Conservation (phyloP, 2,113 vertebrate species). For the Gavia stellata region DNA sequence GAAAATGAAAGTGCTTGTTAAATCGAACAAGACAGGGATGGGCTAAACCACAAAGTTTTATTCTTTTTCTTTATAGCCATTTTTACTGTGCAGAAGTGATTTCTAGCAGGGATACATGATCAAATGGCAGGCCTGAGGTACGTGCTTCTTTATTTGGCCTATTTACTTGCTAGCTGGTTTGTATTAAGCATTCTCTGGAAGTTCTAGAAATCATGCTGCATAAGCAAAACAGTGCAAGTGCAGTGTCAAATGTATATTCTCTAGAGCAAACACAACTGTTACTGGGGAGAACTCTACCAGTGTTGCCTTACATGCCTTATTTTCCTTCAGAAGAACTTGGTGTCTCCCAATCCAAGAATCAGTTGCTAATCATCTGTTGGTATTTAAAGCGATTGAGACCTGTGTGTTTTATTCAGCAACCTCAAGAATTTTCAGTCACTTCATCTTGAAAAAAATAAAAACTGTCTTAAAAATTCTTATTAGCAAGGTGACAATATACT, state of each 20-base stretch:
- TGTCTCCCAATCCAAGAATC: not conserved
- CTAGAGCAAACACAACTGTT: not conserved
- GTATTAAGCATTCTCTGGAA: not conserved
- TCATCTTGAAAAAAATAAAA: not conserved
- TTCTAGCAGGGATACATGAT: not conserved
- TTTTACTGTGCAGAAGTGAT: not conserved
- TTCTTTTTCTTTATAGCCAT: not conserved
- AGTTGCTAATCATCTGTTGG: not conserved
- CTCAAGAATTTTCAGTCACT: not conserved
- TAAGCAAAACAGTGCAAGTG: not conserved
- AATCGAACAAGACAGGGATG: not conserved
- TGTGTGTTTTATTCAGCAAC: not conserved
- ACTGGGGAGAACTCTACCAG: not conserved
- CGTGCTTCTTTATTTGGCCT: not conserved
- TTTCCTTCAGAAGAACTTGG: not conserved
- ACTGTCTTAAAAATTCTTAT: not conserved
- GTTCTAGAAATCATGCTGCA: not conserved
- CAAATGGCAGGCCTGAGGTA: not conserved
- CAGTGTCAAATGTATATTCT: not conserved
- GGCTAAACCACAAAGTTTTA: not conserved
- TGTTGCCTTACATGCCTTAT: not conserved
- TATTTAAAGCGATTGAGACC: not conserved
- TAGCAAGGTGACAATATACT: not conserved
- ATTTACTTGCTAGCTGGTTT: not conserved
- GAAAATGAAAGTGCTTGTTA: not conserved